Percentiles rank a stretch among this genome's conserved stretches.
Evolutionary conservation across 1,140 invertebrate genomes (phyloP).

Genomic region (Drosophila pandora): DNA sequence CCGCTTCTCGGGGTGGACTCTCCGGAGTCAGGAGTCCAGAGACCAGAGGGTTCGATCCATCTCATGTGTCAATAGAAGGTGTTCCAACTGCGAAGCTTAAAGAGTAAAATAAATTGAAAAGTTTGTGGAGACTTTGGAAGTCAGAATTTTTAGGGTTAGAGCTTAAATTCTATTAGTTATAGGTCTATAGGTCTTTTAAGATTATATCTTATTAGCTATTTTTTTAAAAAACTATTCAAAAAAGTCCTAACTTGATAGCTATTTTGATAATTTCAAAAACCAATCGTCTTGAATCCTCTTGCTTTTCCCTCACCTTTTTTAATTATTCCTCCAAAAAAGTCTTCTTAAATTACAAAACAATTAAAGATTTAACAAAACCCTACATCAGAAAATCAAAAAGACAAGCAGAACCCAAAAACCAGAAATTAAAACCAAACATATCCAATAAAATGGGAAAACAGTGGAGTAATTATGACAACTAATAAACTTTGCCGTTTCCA

Average conservation of each 20-base stretch:
- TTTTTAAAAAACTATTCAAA: no score
- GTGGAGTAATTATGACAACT: constrained; percentile 3
- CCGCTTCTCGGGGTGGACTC: not conserved
- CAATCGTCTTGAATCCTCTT: no score
- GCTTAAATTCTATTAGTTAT: no score
- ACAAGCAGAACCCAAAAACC: not conserved
- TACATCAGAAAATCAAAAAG: no score
- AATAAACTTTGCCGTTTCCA: constrained; percentile 10
- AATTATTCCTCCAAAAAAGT: not conserved
- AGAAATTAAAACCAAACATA: constrained; percentile 13
- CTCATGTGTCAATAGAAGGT: not conserved
- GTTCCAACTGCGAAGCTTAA: not conserved
- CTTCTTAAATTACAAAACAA: not conserved
- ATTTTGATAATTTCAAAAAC: no score
- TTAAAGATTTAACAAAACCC: not conserved
- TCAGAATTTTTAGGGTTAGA: no score
- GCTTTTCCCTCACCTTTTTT: no score
- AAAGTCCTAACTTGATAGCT: no score
- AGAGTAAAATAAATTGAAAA: not conserved
- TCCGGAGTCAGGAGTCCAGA: not conserved
- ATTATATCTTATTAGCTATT: no score
- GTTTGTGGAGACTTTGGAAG: not conserved
- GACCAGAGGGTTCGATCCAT: not conserved
- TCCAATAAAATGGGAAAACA: not conserved
- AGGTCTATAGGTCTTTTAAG: no score